Base-by-base conservation (phyloP, 2,113 vertebrate genomes). In the Microtus oregoni region DNA sequence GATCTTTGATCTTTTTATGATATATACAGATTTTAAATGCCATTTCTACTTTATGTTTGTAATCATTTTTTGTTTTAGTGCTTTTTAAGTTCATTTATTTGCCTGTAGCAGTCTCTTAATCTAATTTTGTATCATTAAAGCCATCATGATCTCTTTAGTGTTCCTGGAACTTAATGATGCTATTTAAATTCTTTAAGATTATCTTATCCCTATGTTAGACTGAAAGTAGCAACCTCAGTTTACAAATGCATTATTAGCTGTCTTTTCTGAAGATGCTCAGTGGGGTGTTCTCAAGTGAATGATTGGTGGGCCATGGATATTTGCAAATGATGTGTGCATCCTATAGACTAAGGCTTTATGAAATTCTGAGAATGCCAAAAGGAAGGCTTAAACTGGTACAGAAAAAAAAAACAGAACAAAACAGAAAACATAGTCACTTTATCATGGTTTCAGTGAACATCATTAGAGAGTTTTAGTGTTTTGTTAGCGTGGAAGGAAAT, bases 71-170 rank as follows among this genome's bases (percentile, higher is more conserved):
- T 89, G 93, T 97, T 97, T 95, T 15, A 65, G 3, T 92, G 61
- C 77, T 93, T 96, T 85, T 94, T 94, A 86, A 95, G 88, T 97
- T 97, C 65, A 91, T 96, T 94, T 86, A 90, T 96, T 95, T 95
- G 41, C 89, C 41, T 86, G 0, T 79, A 95, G 47, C 73, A 75
- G 4, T 79, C 26, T 38, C 63, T 78, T 96, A 94, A 90, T 93
- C 95, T 96, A 3, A 86, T 97, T 95, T 97, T 65, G 35, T 95
- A 83, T 96, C 97, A 97, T 96, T 75, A 94, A 90, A 96, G 28
- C 72, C 91, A 95, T 96, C 86, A 63, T 2, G 86, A 38, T 94
- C 55, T 75, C 38, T 89, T 90, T 14, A 93, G 44, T 93, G 35
- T 88, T 94, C 38, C 38, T 94, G 61, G 52, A 90, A 88, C 35